Conservation (phyloP, 2,888 invertebrate genomes). For the Pollenia griseotomentosa region DNA sequence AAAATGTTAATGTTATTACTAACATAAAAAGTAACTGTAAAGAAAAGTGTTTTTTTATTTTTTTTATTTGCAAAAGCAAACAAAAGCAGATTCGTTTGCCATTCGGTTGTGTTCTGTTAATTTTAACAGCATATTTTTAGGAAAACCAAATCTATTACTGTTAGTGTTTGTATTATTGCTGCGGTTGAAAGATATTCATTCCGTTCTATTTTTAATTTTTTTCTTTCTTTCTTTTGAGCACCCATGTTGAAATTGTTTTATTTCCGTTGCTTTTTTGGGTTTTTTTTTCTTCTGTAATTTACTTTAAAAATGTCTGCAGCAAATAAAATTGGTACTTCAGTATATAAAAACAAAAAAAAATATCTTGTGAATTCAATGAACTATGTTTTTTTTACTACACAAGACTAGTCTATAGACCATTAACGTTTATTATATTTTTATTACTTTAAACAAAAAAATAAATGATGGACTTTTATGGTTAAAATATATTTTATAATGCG, state of each 20-base stretch:
- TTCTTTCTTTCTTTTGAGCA: constrained; percentile 3
- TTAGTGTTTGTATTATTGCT: constrained; percentile 5
- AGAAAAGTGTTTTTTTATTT: no score
- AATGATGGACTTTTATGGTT: not conserved
- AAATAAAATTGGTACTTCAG: constrained; percentile 22
- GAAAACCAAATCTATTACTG: no score
- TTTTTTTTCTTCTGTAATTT: constrained; percentile 1
- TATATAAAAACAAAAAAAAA: not conserved
- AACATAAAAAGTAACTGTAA: no score
- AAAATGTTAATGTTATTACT: no score
- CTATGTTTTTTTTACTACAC: not conserved
- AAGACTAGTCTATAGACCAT: not conserved
- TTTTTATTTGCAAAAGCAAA: no score
- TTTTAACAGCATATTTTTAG: no score
- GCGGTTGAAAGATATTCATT: constrained; percentile 4
- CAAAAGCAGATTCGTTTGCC: no score
- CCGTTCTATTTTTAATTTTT: not conserved
- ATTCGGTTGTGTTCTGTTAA: no score
- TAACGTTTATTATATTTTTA: constrained; percentile 8
- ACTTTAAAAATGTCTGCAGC: constrained; percentile 33
- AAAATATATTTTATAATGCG: no score
- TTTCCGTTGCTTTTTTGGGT: not conserved
- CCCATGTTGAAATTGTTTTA: constrained; percentile 16
- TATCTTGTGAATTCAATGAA: constrained; percentile 27
- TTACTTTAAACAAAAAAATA: not conserved